Percentiles rank a stretch among this genome's conserved stretches.
Evolutionary conservation across 2,113 vertebrate species (phyloP).

Genomic region (Nipponia nippon): DNA sequence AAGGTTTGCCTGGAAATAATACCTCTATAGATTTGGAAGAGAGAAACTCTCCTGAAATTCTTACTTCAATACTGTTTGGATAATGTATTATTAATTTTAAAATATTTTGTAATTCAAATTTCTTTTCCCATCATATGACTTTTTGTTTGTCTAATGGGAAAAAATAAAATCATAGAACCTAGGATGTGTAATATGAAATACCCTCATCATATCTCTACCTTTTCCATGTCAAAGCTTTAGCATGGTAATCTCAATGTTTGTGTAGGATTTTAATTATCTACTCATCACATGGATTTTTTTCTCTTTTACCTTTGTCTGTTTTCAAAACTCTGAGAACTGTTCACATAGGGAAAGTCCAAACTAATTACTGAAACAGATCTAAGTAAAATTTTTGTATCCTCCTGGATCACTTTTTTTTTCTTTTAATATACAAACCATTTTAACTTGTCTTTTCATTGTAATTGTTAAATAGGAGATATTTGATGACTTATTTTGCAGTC

Average conservation of each 20-base stretch:
- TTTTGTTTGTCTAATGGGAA: neutral
- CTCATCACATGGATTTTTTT: neutral
- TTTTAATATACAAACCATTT: neutral
- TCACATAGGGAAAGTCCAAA: neutral
- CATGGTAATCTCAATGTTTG: neutral
- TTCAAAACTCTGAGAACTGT: neutral
- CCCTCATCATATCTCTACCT: neutral
- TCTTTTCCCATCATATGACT: neutral
- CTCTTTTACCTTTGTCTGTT: neutral
- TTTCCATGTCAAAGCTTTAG: neutral
- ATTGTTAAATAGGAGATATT: neutral
- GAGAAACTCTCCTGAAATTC: neutral
- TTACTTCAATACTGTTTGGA: neutral
- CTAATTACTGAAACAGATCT: neutral
- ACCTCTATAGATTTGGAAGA: neutral
- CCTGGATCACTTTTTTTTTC: neutral
- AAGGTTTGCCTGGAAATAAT: neutral
- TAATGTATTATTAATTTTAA: neutral
- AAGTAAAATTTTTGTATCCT: neutral
- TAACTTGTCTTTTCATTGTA: neutral
- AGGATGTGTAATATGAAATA: neutral
- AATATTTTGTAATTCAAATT: neutral
- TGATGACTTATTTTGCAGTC: neutral
- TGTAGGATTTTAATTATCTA: neutral
- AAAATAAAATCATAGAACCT: neutral